These are phyloP conservation scores for Hormiphora californensis DNA, from an alignment of 37 sponge, comb jelly and placozoan genomes.

Conservation along the genomic window DNA sequence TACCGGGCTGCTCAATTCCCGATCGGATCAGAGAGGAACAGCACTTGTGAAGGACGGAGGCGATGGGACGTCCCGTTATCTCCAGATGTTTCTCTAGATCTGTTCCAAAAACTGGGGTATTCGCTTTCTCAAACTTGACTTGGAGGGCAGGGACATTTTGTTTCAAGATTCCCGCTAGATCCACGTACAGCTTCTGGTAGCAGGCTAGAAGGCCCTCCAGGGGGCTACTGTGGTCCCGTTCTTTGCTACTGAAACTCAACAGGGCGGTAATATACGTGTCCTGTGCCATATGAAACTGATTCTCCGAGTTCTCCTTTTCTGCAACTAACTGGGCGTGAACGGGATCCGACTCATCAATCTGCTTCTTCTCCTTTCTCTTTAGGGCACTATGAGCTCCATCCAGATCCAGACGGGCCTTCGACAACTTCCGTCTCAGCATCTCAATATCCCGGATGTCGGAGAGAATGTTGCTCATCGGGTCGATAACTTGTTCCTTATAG, in stretches of 20 bases:
- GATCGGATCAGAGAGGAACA: conserved; percentile 17
- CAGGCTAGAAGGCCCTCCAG: conserved; percentile 27
- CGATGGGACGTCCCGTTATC: conserved; percentile 14
- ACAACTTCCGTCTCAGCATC: conserved; percentile 7
- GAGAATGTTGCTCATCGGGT: conserved; percentile 1
- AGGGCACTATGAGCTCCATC: neutral
- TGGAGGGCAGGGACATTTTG: conserved; percentile 11
- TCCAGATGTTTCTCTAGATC: conserved; percentile 36
- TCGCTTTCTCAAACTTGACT: conserved; percentile 47
- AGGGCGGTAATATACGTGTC: conserved; percentile 50
- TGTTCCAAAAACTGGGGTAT: conserved; percentile 32
- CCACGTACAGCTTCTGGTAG: conserved; percentile 1
- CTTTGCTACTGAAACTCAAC: conserved; percentile 10
- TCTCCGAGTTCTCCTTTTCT: neutral
- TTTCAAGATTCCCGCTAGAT: neutral
- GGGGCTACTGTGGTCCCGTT: conserved; percentile 16
- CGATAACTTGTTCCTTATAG: conserved; percentile 1
- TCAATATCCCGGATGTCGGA: conserved; percentile 27
- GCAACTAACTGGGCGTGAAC: neutral
- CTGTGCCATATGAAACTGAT: conserved; percentile 52
- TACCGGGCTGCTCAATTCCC: conserved; percentile 40
- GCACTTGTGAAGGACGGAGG: conserved; percentile 36
- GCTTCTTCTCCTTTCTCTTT: conserved; percentile 19
- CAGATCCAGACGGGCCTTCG: conserved; percentile 29
- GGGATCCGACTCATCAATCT: neutral